Conservation (phyloP, 2,113 vertebrate genomes). For the Colossoma macropomum region DNA sequence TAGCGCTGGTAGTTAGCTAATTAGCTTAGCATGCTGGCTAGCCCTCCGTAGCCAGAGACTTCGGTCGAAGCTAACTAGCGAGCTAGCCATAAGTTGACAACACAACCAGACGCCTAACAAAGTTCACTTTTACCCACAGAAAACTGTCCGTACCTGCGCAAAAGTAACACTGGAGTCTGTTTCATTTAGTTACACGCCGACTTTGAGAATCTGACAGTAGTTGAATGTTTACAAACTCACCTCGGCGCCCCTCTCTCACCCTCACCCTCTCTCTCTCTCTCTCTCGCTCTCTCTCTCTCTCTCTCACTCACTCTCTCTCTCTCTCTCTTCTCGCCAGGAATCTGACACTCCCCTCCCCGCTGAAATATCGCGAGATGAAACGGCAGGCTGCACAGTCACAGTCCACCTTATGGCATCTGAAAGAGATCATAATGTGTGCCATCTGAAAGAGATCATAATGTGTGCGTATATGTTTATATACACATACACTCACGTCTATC, state of each 20-base stretch:
- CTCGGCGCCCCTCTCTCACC: constrained; percentile 76
- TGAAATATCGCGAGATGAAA: constrained; percentile 73
- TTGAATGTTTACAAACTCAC: constrained; percentile 85
- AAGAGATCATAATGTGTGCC: no score
- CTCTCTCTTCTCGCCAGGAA: constrained; percentile 75
- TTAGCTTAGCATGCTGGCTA: constrained; percentile 23
- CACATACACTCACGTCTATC: no score
- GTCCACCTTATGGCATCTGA: not conserved
- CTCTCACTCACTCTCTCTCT: constrained; percentile 72
- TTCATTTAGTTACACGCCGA: constrained; percentile 30
- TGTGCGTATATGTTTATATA: no score
- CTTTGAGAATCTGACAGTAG: constrained; percentile 58
- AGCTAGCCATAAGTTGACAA: constrained; percentile 48
- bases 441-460: not conserved
- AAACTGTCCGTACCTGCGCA: not conserved
- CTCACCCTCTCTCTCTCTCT: constrained; percentile 67
- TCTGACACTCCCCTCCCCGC: constrained; percentile 79
- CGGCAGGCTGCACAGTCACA: not conserved
- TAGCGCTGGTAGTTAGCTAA: constrained; percentile 14
- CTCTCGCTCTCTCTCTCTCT: constrained; percentile 73
- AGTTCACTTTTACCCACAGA: constrained; percentile 27
- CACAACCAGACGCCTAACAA: constrained; percentile 5
- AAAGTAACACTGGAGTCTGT: not conserved
- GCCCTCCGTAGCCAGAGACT: constrained; percentile 4
- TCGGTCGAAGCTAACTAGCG: constrained; percentile 32